phyloP scores from a whole-genome alignment of 1,140 invertebrate species.

The Anadara kagoshimensis region DNA sequence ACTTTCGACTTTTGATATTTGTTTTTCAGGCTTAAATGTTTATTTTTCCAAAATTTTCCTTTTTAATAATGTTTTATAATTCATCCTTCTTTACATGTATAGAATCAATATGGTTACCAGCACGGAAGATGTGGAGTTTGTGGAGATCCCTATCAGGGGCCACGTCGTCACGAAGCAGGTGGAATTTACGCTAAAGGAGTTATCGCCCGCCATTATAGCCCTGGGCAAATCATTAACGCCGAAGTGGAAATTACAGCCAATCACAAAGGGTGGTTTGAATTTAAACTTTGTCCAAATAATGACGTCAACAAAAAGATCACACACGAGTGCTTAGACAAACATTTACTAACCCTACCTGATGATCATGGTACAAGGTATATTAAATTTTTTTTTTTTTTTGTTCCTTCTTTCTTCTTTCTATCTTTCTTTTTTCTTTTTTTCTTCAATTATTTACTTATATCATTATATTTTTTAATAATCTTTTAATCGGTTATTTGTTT shows the following conservation, averaged over 20 bases:
- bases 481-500: too few species aligned
- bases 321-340: slow-evolving; percentile 43
- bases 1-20: too few species aligned
- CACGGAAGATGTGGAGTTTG: slow-evolving; percentile 72
- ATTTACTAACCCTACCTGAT: slow-evolving; percentile 32
- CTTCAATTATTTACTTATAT: not conserved
- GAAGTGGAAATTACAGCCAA: slow-evolving; percentile 50
- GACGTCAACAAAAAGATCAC: slow-evolving; percentile 53
- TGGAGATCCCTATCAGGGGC: slow-evolving; percentile 64
- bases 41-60: too few species aligned
- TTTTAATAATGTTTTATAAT: too few species aligned
- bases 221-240: slow-evolving; percentile 47
- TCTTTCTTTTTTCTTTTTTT: not conserved
- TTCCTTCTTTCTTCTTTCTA: not conserved
- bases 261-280: slow-evolving; percentile 86
- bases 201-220: slow-evolving; percentile 60
- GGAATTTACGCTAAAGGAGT: slow-evolving; percentile 69
- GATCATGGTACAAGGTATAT: slow-evolving; percentile 9
- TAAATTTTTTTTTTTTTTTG: not conserved
- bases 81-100: too few species aligned
- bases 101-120: slow-evolving; percentile 44
- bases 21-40: too few species aligned
- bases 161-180: slow-evolving; percentile 67
- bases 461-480: too few species aligned
- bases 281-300: slow-evolving; percentile 84